Base-by-base conservation (phyloP, 2,113 vertebrate genomes). In the Narcine bancroftii region DNA sequence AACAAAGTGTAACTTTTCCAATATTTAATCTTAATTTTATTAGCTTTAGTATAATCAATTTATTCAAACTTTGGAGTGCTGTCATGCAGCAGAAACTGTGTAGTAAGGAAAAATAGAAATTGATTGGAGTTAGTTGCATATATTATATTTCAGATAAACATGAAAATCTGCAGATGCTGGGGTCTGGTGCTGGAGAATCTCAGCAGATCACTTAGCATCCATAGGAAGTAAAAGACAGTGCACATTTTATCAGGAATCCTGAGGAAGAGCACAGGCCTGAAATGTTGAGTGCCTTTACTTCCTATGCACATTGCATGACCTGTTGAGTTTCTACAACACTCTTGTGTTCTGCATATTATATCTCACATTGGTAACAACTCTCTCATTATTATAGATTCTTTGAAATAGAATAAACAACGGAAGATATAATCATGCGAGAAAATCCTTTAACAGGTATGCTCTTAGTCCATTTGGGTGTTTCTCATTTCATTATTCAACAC, bases 391-490 rank as follows among this genome's bases (percentile, higher is more conserved):
- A n/a, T 56, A 56, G 81, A 60, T 85, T 60, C 53, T n/a, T 53
- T 56, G 33, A 45, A 66, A 65, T 45, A 91, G 24, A 69, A n/a
- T 19, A 45, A 45, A 65, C 63, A 66, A 45, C 6, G 11, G 60
- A 69, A 45, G 87, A 45, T 15, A 65, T 26, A 66, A 91, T 91
- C 87, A 91, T 91, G 87, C 87, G 63, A 45, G 87, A 91, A 66
- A 91, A 91, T 42, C 63, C 65, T 66, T 39, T 66, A 45, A 21
- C 65, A 69, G 87, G 87, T 91, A 91, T 21, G 66, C n/a, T 3
- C 81, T 65, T 36, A 9, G 17, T 89, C 85, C n/a, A 65, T 65
- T 36, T 9, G 10, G 17, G 42, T 85, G 13, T 15, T 60, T 33
- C 15, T 60, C 56, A 19, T 85, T 29, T 33, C 45, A 47, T 45